Evolutionary conservation across 2,113 vertebrate species (phyloP).

Genomic region (Sylvilagus bachmani): DNA sequence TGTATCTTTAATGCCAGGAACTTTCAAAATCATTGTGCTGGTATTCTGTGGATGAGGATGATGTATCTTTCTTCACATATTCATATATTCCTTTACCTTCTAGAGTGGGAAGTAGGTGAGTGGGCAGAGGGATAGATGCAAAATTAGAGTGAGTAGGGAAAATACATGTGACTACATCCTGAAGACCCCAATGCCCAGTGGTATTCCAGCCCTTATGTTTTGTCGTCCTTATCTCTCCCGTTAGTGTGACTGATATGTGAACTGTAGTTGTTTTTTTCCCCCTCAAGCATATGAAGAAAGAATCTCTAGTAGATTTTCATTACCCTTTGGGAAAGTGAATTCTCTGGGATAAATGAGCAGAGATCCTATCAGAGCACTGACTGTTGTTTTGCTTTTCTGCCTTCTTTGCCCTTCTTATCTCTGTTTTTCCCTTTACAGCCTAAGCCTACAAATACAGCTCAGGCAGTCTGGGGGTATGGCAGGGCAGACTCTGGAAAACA

Average conservation of each 20-base stretch:
- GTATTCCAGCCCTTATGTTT: neutral
- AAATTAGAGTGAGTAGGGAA: neutral
- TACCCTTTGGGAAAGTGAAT: neutral
- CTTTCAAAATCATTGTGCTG: neutral
- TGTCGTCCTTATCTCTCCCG: neutral
- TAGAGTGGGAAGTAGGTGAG: neutral
- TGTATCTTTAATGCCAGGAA: neutral
- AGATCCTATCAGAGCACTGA: neutral
- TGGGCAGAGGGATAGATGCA: neutral
- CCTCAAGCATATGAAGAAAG: neutral
- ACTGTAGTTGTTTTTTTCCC: accelerated
- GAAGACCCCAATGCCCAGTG: neutral
- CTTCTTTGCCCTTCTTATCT: neutral
- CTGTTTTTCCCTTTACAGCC: neutral
- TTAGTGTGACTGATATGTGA: neutral
- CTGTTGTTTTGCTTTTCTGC: neutral
- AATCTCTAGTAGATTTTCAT: neutral
- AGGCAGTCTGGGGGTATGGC: neutral
- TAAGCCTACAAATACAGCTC: neutral
- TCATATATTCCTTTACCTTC: neutral
- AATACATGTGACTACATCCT: neutral
- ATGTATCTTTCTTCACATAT: neutral
- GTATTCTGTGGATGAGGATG: neutral
- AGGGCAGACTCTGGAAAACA: neutral
- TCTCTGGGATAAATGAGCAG: neutral